These are phyloP conservation scores for Globicephala melas DNA, from an alignment of 2,113 vertebrate species.

Conservation along the genomic window DNA sequence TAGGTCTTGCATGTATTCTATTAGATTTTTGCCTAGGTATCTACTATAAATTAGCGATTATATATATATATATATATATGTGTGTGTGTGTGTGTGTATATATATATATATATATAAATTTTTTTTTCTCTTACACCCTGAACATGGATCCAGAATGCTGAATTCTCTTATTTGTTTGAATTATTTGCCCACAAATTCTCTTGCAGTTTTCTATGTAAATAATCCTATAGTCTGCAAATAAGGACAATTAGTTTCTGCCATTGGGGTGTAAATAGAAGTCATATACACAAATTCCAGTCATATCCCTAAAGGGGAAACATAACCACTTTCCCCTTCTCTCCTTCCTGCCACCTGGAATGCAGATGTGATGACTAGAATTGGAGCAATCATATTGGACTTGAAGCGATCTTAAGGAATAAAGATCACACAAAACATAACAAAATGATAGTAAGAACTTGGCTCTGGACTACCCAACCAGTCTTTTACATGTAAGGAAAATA, in stretches of 20 bases:
- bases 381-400: not conserved
- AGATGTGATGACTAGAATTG: not conserved
- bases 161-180: not conserved
- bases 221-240: not conserved
- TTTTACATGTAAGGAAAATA: not conserved
- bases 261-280: not conserved
- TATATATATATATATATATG: rapidly evolving
- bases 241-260: not conserved
- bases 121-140: not conserved
- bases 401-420: not conserved
- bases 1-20: not conserved
- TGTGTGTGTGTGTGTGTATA: not conserved
- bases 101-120: not conserved
- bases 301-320: not conserved
- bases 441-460: not conserved
- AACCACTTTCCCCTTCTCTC: not conserved
- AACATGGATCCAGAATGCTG: not conserved
- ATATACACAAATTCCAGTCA: not conserved
- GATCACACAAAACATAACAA: not conserved
- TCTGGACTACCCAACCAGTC: not conserved
- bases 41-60: not conserved
- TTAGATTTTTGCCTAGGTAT: not conserved
- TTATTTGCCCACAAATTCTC: not conserved
- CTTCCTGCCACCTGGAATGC: not conserved
- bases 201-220: not conserved